Evolutionary conservation across 2,888 invertebrate species (phyloP), one percentile per base, ranked within the genome.

Genomic region (Caenorhabditis drosophilae): DNA sequence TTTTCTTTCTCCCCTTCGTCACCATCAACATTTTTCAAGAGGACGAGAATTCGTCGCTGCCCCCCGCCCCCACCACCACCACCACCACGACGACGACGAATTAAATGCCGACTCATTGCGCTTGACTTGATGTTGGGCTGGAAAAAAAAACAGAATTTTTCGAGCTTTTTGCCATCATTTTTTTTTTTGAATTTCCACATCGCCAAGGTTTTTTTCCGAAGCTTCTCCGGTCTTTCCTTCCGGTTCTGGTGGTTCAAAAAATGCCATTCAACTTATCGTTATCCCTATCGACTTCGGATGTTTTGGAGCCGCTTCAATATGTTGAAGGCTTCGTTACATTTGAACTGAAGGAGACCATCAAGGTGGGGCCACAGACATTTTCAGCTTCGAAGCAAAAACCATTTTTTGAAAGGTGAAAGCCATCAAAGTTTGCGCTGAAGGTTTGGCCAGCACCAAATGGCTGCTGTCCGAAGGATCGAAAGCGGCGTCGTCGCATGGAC

Each of bases 401-500:
- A 1, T 16, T n/a, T 26, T 59, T 23, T 46, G n/a, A n/a, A n/a
- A 63, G 63, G 50, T 58, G 7, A 64, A 64, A 55, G 45, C 58
- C 6, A 64, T 64, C 35, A 46, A 51, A 12, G 44, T 64, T 12
- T 20, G 36, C 2, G 64, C 58, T 23, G 66, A 66, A 26, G 66
- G 66, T 22, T 27, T 60, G 1, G 59, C 66, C 34, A 52, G 50
- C 16, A 66, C 66, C 2, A 66, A 60, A 56, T 66, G 66, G 66
- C 35, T 60, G 12, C 44, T 60, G 12, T 66, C 66, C 4, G 60
- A 60, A 20, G 27, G 42, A 20, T 41, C 46, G 2, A 59, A 60
- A 34, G 41, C 51, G 9, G n/a, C n/a, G n/a, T n/a, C n/a, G n/a
- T 66, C 66, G 0, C 66, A 66, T 38, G 66, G 66, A 11, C 51